Conservation (phyloP, 1,140 invertebrate genomes). For the Drosophila repleta region DNA sequence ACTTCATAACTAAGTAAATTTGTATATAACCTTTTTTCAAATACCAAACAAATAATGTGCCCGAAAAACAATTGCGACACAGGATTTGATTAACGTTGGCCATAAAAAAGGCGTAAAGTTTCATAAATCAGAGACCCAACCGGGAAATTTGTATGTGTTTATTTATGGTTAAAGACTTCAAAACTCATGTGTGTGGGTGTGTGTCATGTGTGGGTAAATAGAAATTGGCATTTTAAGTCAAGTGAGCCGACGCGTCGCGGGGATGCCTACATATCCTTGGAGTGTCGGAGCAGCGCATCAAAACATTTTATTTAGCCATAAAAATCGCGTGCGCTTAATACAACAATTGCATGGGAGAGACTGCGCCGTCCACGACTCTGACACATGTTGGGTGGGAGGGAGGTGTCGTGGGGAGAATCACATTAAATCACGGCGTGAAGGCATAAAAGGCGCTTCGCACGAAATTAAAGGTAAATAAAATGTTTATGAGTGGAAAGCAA, state of each 20-base stretch:
- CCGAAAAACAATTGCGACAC: conserved; percentile 15
- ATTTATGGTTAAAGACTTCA: conserved; percentile 70
- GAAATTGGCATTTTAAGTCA: conserved; percentile 75
- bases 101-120: conserved; percentile 41
- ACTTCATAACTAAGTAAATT: conserved; percentile 1
- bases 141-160: conserved; percentile 38
- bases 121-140: conserved; percentile 43
- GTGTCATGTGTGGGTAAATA: conserved; percentile 53
- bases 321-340: conserved; percentile 68
- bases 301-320: conserved; percentile 78
- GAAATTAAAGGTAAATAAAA: conserved; percentile 82
- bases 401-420: conserved; percentile 17
- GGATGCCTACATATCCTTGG: no score
- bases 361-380: conserved; percentile 20
- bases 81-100: conserved; percentile 20
- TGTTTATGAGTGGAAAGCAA: conserved; percentile 76
- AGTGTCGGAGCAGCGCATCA: conserved; percentile 24
- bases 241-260: no score
- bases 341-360: conserved; percentile 30
- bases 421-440: conserved; percentile 62
- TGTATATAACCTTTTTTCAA: neutral
- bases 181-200: conserved; percentile 16
- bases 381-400: conserved; percentile 35
- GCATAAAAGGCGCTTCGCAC: conserved; percentile 73
- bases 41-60: neutral